Evolutionary conservation across 2,113 vertebrate genomes (phyloP).

Genomic region (Solea solea): DNA sequence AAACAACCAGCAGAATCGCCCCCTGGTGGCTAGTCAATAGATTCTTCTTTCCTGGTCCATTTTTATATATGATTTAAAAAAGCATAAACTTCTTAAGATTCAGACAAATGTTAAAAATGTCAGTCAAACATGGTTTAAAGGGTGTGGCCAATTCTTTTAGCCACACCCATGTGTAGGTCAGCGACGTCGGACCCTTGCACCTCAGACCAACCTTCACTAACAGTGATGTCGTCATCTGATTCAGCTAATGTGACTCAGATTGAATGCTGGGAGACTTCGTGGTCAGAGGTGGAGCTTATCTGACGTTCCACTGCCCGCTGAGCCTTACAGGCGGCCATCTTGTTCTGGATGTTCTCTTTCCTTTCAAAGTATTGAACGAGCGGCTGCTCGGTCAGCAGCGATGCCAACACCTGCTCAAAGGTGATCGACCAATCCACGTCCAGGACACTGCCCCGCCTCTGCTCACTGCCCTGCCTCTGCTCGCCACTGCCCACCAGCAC

Average conservation of each 20-base stretch:
- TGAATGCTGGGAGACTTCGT: constrained; percentile 83
- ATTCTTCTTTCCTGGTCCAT: too few species aligned
- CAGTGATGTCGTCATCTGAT: background rate
- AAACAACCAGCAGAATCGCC: too few species aligned
- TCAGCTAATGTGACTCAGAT: constrained; percentile 73
- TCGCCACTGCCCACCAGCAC: constrained; percentile 84
- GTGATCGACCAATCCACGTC: constrained; percentile 95
- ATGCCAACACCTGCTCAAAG: constrained; percentile 97
- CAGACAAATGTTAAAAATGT: too few species aligned
- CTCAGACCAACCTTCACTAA: background rate
- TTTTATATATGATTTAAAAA: too few species aligned
- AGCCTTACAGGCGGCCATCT: constrained; percentile 83
- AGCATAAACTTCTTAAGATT: too few species aligned
- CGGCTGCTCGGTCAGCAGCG: constrained; percentile 91
- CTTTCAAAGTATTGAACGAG: constrained; percentile 97
- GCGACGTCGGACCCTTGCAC: background rate
- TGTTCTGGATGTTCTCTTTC: constrained; percentile 84
- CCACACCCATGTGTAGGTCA: background rate
- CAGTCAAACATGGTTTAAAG: too few species aligned
- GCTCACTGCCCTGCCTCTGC: constrained; percentile 69
- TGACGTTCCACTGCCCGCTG: constrained; percentile 90
- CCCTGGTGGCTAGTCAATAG: too few species aligned
- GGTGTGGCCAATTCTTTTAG: background rate
- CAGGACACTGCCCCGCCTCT: constrained; percentile 79
- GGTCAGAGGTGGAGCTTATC: constrained; percentile 90